Evolutionary conservation across 1,140 invertebrate genomes (phyloP), one percentile per base, ranked within the genome.

Genomic region (Drosophila pseudoobscura): DNA sequence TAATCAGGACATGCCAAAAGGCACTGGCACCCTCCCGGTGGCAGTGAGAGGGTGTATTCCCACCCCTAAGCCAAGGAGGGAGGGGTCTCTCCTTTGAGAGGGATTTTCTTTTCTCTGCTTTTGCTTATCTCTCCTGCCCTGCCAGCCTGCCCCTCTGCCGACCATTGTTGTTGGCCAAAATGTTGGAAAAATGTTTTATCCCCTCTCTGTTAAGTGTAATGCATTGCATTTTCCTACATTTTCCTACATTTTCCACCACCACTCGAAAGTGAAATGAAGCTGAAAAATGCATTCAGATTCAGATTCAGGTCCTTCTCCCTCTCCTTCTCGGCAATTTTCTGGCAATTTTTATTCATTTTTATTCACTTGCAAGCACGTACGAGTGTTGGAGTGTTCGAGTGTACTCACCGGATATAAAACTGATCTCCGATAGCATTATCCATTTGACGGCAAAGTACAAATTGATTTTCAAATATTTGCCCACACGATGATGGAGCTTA

Each of bases 391-490:
- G 8, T 43, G n/a, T 22, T 29, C 50, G 26, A 59, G 59, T 66
- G 57, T 74, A 85, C 93, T 94, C 92, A 96, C 95, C 95, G 69
- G 95, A 96, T 87, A 96, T 94, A 90, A 96, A 96, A 69, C 94
- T 94, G 54, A 98, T 94, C 92, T 98, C 97, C 82, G 96, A 97
- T 73, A 98, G 94, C 93, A 98, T 94, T 76, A 98, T 96, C 97
- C 97, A 98, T 77, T 94, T 93, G 8, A 95, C 93, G 55, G 96
- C 95, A 90, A 98, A 98, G 91, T 95, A 96, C 35, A 98, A 93
- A 80, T 97, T 95, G 44, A 98, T 92, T 91, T 96, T 96, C 26
- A 97, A 92, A 91, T 94, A 96, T 71, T 94, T 93, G 52, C 95
- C 97, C 15, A 96, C 93, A 17, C 95, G 93, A 80, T 97, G 94